Conservation (phyloP, 1,140 invertebrate species). For the Coptotermes formosanus region DNA sequence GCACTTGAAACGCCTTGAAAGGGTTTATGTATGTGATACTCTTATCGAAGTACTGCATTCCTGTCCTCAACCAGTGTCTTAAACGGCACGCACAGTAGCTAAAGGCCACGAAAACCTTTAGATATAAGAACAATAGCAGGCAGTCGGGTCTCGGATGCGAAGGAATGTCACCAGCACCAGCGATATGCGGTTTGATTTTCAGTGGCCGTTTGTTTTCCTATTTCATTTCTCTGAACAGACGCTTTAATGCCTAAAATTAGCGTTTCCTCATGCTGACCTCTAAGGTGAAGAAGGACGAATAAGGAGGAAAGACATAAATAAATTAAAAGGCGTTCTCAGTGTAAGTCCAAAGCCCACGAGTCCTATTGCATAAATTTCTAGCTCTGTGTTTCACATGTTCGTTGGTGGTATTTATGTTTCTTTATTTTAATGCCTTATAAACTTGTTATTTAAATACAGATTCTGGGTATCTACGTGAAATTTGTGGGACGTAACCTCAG, state of each 20-base stretch:
- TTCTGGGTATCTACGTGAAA: too few relatives aligned
- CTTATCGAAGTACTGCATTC: conserved; percentile 4
- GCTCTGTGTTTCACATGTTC: too few relatives aligned
- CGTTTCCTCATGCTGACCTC: neutral
- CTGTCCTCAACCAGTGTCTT: neutral
- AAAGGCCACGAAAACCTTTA: neutral
- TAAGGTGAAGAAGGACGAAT: neutral
- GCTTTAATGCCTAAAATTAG: neutral
- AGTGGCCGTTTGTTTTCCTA: neutral
- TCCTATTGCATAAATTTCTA: too few relatives aligned
- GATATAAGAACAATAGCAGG: neutral
- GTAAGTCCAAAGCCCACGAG: too few relatives aligned
- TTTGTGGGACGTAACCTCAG: too few relatives aligned
- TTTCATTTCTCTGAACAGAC: neutral
- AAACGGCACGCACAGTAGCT: neutral
- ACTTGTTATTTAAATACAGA: too few relatives aligned
- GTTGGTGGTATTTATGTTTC: too few relatives aligned
- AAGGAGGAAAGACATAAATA: neutral
- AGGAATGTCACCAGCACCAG: conserved; percentile 3
- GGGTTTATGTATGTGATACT: neutral
- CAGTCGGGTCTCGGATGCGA: neutral
- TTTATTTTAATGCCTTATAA: too few relatives aligned
- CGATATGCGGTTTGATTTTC: neutral
- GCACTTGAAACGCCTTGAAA: too few relatives aligned
- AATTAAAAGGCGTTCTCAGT: too few relatives aligned